Percentiles rank a stretch among this genome's conserved stretches.
Evolutionary conservation across 2,113 vertebrate genomes (phyloP).

Genomic region (Ploceus nigricollis): DNA sequence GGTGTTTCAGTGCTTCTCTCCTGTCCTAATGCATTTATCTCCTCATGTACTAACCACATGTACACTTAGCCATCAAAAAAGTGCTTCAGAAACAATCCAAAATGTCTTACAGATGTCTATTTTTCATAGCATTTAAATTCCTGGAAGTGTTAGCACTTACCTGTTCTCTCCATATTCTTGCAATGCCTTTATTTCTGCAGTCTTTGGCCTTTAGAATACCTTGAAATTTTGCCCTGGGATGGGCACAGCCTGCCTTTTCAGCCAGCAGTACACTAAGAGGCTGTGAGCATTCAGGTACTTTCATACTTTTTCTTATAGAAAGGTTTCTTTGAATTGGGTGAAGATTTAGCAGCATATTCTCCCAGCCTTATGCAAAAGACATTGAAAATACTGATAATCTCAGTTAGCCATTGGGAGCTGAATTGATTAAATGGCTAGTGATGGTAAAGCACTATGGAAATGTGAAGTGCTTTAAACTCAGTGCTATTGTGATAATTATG

Average conservation of each 20-base stretch:
- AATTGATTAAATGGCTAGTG: slow-evolving; percentile 1
- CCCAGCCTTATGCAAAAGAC: neutral
- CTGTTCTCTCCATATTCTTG: neutral
- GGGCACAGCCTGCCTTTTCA: neutral
- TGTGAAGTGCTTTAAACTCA: neutral
- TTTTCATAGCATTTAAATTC: neutral
- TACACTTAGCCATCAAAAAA: neutral
- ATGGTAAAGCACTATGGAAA: neutral
- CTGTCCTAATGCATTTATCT: neutral
- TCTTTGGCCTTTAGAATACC: neutral
- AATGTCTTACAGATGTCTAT: neutral
- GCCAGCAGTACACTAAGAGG: neutral
- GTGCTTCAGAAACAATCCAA: neutral
- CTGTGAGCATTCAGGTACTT: neutral
- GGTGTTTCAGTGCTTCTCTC: neutral
- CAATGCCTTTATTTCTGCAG: neutral
- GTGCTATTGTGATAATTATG: neutral
- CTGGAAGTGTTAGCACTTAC: neutral
- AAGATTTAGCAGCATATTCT: neutral
- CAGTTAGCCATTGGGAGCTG: neutral
- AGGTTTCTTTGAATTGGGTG: neutral
- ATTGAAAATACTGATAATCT: neutral
- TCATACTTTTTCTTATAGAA: neutral
- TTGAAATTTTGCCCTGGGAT: neutral
- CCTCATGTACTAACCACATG: neutral